phyloP scores from a whole-genome alignment of 2,888 invertebrate species.

The Pyralis farinalis region DNA sequence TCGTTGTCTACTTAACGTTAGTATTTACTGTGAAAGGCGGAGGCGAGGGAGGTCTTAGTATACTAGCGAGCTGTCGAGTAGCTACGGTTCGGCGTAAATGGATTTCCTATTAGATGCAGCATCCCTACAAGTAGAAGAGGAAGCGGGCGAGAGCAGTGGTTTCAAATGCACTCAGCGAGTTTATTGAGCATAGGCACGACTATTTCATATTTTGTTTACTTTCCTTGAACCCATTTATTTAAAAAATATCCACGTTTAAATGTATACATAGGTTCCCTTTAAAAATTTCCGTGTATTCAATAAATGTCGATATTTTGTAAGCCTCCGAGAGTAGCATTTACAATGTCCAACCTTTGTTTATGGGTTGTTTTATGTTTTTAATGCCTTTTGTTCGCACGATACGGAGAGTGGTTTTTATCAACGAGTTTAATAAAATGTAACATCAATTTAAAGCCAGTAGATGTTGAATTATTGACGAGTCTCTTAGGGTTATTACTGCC shows the following conservation, averaged over 20 bases:
- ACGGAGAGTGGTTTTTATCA: constrained; percentile 1
- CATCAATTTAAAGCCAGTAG: constrained; percentile 2
- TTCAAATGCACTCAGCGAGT: constrained; percentile 17
- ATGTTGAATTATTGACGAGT: constrained; percentile 4
- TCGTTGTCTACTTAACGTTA: constrained; percentile 15
- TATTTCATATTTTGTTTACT: constrained; percentile 1
- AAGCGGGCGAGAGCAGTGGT: constrained; percentile 17
- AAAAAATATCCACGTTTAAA: neutral
- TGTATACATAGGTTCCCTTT: constrained; percentile 1
- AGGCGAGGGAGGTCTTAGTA: constrained; percentile 32
- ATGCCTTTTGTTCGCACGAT: neutral
- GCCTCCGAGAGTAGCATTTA: constrained; percentile 7
- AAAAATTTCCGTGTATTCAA: neutral
- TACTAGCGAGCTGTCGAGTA: constrained; percentile 28
- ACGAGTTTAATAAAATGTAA: constrained; percentile 4
- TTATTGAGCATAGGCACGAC: constrained; percentile 12
- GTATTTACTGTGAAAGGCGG: constrained; percentile 23
- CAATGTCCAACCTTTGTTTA: constrained; percentile 12
- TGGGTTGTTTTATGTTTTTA: constrained; percentile 5
- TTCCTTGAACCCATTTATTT: neutral
- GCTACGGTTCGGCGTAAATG: constrained; percentile 46
- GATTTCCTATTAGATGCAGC: constrained; percentile 52
- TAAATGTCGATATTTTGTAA: constrained; percentile 8
- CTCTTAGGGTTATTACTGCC: constrained; percentile 1
- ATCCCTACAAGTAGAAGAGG: constrained; percentile 33